A percentile compares a stretch with the other conserved stretches of the same genome.
Conservation (phyloP, 2,888 invertebrate species). For the Chouioia cunea region DNA sequence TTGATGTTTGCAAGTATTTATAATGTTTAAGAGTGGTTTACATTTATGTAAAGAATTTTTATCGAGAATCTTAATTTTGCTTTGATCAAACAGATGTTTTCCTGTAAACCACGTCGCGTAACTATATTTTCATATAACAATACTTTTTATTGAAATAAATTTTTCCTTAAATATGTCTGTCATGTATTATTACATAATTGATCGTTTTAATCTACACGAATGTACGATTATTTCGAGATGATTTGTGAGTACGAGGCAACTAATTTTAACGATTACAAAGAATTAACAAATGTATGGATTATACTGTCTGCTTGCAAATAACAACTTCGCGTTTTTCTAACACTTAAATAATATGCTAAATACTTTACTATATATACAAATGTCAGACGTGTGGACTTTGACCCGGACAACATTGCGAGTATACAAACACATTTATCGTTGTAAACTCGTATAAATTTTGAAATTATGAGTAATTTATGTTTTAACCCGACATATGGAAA, state of each 20-base stretch:
- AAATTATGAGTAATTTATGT: not conserved
- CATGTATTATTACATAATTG: conserved; percentile 23
- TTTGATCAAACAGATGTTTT: no score
- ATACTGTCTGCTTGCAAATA: not conserved
- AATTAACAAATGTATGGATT: not conserved
- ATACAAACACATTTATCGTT: not conserved
- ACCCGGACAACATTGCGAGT: conserved; percentile 3
- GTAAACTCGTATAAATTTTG: not conserved
- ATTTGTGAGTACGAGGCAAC: no score
- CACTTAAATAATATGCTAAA: not conserved
- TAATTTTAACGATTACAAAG: not conserved
- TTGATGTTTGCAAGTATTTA: no score
- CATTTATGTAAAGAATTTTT: not conserved
- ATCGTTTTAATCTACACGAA: conserved; percentile 4
- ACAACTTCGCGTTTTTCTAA: not conserved
- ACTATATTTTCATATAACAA: no score
- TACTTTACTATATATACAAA: not conserved
- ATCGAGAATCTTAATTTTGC: no score
- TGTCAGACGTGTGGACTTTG: conserved; percentile 25
- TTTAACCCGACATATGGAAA: not conserved
- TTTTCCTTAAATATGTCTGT: not conserved
- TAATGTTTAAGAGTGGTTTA: not conserved
- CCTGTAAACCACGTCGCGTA: no score
- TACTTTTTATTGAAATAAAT: no score
- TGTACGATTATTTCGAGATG: not conserved